Evolutionary conservation across 2,888 invertebrate genomes (phyloP).

Genomic region (Lissocephala sabroskyi): DNA sequence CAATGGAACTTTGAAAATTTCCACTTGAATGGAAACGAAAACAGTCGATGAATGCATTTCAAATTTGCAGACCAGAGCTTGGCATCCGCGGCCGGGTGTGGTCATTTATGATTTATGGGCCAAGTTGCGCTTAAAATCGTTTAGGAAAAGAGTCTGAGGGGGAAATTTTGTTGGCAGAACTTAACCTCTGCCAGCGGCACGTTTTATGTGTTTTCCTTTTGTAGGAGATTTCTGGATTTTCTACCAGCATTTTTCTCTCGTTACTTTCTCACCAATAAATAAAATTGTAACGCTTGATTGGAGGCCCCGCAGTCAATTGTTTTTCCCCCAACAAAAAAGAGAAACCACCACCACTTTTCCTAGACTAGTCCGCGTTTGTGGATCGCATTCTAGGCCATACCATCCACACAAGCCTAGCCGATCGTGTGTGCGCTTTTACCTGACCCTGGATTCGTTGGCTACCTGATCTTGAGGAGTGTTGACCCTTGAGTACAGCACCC

Average conservation of each 20-base stretch:
- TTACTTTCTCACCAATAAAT: constrained; percentile 8
- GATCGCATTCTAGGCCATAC: constrained; percentile 26
- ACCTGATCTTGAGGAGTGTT: constrained; percentile 28
- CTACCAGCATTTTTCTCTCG: too few relatives aligned
- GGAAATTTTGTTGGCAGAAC: too few relatives aligned
- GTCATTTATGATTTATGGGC: neutral
- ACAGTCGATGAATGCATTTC: neutral
- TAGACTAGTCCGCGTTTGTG: constrained; percentile 17
- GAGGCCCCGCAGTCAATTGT: constrained; percentile 50
- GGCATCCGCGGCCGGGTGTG: too few relatives aligned
- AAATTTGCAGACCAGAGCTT: neutral
- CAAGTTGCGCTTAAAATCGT: too few relatives aligned
- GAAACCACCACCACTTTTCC: constrained; percentile 17
- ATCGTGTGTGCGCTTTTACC: constrained; percentile 18
- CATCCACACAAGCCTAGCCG: constrained; percentile 33
- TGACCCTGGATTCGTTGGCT: constrained; percentile 13
- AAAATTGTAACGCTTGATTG: constrained; percentile 48
- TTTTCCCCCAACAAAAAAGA: constrained; percentile 37
- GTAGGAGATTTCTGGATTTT: too few relatives aligned
- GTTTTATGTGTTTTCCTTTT: too few relatives aligned
- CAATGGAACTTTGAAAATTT: constrained; percentile 14
- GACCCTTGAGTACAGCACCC: constrained; percentile 27
- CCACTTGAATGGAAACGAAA: constrained; percentile 37
- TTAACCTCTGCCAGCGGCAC: too few relatives aligned
- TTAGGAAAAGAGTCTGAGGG: too few relatives aligned